These are phyloP conservation scores for Amiota mariae DNA, from an alignment of 2,888 invertebrate species.

Conservation along the genomic window DNA sequence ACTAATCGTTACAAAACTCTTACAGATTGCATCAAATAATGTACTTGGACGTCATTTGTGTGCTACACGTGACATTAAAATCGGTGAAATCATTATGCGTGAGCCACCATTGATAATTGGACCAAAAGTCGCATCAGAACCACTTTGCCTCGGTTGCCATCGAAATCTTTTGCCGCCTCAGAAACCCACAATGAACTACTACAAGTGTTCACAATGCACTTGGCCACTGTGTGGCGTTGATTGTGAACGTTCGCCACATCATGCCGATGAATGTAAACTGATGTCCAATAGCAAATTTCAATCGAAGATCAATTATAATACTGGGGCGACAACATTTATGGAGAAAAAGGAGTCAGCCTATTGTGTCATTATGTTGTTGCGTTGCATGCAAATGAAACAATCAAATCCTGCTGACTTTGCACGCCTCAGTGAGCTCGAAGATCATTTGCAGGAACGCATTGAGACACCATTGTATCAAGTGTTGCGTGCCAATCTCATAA, in stretches of 20 bases:
- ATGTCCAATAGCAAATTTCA: slow-evolving; percentile 77
- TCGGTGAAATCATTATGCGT: slow-evolving; percentile 80
- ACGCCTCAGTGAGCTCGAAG: slow-evolving; percentile 63
- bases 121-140: slow-evolving; percentile 78
- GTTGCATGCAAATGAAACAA: slow-evolving; percentile 78
- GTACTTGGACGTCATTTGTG: slow-evolving; percentile 78
- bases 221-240: slow-evolving; percentile 81
- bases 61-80: slow-evolving; percentile 80
- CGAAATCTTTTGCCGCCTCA: slow-evolving; percentile 69
- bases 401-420: slow-evolving; percentile 74
- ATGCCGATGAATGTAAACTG: slow-evolving; percentile 78
- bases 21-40: slow-evolving; percentile 76
- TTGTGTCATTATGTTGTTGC: slow-evolving; percentile 79
- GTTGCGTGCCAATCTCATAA: slow-evolving; percentile 78
- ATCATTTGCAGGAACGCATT: slow-evolving; percentile 78
- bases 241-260: slow-evolving; percentile 77
- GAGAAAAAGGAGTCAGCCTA: slow-evolving; percentile 78
- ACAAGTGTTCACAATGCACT: slow-evolving; percentile 78
- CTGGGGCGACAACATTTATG: slow-evolving; percentile 39
- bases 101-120: slow-evolving; percentile 81
- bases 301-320: slow-evolving; percentile 75
- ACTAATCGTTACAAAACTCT: not conserved
- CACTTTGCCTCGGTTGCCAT: slow-evolving; percentile 80
- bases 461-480: slow-evolving; percentile 78
- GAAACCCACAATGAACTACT: slow-evolving; percentile 72